phyloP scores from a whole-genome alignment of 1,140 invertebrate genomes.

The Drosophila kikkawai region DNA sequence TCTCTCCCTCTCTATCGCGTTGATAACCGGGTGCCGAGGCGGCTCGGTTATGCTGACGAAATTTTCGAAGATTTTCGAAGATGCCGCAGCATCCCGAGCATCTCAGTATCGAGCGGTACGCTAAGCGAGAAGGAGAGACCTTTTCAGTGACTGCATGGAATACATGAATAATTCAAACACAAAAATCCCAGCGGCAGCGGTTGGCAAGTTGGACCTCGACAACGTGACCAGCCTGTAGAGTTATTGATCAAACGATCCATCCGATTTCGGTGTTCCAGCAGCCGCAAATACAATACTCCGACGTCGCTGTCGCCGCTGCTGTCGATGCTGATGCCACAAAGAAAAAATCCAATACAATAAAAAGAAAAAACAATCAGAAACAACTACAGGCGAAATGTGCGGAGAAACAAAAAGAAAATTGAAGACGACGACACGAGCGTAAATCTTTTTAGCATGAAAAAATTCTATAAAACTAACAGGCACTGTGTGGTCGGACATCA shows the following conservation, averaged over 20 bases:
- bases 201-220: slow-evolving; percentile 48
- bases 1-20: slow-evolving; percentile 11
- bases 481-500: slow-evolving; percentile 78
- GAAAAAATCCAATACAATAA: slow-evolving; percentile 38
- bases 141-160: slow-evolving; percentile 65
- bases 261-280: slow-evolving; percentile 32
- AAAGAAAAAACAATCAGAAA: slow-evolving; percentile 35
- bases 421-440: slow-evolving; percentile 81
- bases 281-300: slow-evolving; percentile 10
- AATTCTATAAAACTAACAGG: slow-evolving; percentile 85
- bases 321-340: slow-evolving; percentile 27
- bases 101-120: slow-evolving; percentile 65
- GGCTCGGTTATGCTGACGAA: slow-evolving; percentile 66
- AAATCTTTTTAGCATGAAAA: slow-evolving; percentile 84
- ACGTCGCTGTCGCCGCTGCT: background rate
- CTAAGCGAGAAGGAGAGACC: slow-evolving; percentile 48
- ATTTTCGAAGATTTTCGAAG: slow-evolving; percentile 57
- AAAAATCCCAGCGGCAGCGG: slow-evolving; percentile 31
- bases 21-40: slow-evolving; percentile 45
- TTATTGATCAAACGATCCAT: slow-evolving; percentile 72
- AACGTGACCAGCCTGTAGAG: slow-evolving; percentile 78
- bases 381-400: slow-evolving; percentile 68
- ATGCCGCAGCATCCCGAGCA: slow-evolving; percentile 24
- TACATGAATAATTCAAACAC: slow-evolving; percentile 78
- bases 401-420: slow-evolving; percentile 80